Percentiles rank a stretch among this genome's conserved stretches.
These are phyloP conservation scores for Eupristina koningsbergeri DNA, from an alignment of 1,140 invertebrate species.

Conservation along the genomic window DNA sequence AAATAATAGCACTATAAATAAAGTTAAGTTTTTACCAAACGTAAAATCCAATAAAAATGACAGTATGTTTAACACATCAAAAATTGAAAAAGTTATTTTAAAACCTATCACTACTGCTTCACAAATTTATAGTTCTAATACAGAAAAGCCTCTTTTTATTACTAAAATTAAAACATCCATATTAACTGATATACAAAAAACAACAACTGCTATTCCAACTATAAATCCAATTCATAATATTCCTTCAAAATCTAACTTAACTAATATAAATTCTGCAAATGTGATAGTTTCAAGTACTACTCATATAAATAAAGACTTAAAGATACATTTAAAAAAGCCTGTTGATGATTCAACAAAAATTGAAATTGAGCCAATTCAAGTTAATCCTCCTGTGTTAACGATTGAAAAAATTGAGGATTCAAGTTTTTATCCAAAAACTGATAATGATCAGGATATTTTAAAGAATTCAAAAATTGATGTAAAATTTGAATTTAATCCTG, in stretches of 20 bases:
- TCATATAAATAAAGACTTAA: slow-evolving; percentile 61
- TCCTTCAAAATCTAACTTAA: slow-evolving; percentile 46
- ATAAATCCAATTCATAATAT: slow-evolving; percentile 30
- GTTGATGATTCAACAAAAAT: slow-evolving; percentile 59
- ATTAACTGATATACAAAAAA: slow-evolving; percentile 58
- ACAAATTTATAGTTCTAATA: slow-evolving; percentile 56
- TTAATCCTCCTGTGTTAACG: slow-evolving; percentile 62
- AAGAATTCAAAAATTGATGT: slow-evolving; percentile 59
- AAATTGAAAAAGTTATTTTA: slow-evolving; percentile 70
- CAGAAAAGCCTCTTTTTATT: slow-evolving; percentile 63
- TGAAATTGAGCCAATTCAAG: slow-evolving; percentile 63
- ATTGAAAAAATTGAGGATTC: slow-evolving; percentile 59
- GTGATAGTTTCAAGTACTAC: slow-evolving; percentile 54
- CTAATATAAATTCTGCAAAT: slow-evolving; percentile 35
- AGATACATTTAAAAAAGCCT: slow-evolving; percentile 63
- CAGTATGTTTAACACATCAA: slow-evolving; percentile 56
- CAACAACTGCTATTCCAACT: neutral
- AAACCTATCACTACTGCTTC: slow-evolving; percentile 61
- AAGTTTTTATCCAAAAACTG: slow-evolving; percentile 36
- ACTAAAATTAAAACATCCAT: slow-evolving; percentile 68
- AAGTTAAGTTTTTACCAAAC: neutral
- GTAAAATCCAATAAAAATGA: slow-evolving; percentile 47
- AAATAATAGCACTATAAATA: slow-evolving; percentile 6
- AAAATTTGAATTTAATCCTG: slow-evolving; percentile 64
- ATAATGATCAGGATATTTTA: slow-evolving; percentile 40